Conservation (phyloP, 2,113 vertebrate genomes). For the Channa maculata region DNA sequence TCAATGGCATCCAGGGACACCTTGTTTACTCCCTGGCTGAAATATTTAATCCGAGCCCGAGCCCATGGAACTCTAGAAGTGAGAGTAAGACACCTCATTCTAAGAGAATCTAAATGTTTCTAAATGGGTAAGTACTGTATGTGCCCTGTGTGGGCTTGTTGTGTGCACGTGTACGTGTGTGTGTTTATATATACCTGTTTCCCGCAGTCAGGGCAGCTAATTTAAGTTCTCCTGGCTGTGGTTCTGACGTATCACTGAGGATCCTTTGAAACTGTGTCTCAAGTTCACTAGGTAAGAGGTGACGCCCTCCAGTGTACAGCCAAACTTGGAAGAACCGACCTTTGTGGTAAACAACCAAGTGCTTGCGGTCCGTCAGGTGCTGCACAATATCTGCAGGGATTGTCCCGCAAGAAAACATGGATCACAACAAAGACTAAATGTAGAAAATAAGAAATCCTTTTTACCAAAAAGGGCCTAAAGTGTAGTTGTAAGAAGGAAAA, state of each 20-base stretch:
- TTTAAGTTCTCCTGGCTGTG: constrained; percentile 88
- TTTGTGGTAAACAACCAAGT: constrained; percentile 90
- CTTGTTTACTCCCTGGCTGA: constrained; percentile 87
- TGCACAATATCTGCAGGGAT: constrained; percentile 85
- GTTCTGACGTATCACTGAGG: constrained; percentile 87
- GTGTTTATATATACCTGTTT: constrained; percentile 80
- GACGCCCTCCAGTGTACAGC: constrained; percentile 88
- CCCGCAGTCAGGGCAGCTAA: constrained; percentile 91
- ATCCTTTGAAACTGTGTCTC: constrained; percentile 93
- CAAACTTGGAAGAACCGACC: constrained; percentile 92
- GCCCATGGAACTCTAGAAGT: constrained; percentile 90
- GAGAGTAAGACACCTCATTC: not conserved
- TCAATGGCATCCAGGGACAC: constrained; percentile 87
- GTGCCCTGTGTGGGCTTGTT: not conserved
- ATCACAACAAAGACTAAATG: too few relatives aligned
- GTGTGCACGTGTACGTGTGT: not conserved
- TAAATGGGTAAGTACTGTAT: too few relatives aligned
- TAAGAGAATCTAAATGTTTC: too few relatives aligned
- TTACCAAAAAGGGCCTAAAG: too few relatives aligned
- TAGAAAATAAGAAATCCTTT: too few relatives aligned
- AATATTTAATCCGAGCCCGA: constrained; percentile 86
- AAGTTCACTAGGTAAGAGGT: constrained; percentile 89
- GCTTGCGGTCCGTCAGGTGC: constrained; percentile 90
- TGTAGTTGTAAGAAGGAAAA: too few relatives aligned
- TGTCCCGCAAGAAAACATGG: not conserved